These are phyloP conservation scores for Erythrolamprus reginae DNA, from an alignment of 2,113 vertebrate genomes.

Conservation along the genomic window DNA sequence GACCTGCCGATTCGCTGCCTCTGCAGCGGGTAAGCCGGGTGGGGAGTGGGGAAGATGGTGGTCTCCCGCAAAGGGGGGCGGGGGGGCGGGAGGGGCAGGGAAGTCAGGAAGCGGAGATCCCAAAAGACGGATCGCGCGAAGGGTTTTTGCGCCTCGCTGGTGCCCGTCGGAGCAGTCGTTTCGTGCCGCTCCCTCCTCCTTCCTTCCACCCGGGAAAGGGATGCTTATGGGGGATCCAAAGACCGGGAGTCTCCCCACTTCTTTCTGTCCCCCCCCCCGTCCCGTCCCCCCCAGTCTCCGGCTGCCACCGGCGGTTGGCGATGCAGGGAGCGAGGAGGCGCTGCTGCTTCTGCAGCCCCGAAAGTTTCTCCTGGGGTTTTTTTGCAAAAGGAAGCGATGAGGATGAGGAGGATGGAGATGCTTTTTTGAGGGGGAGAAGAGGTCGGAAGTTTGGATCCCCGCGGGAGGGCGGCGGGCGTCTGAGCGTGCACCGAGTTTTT, in stretches of 20 bases:
- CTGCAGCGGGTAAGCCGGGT: conserved; percentile 25
- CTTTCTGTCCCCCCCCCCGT: too few species aligned
- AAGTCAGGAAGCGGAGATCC: not conserved
- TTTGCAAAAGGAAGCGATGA: not conserved
- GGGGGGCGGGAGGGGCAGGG: not conserved
- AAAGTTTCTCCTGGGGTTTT: not conserved
- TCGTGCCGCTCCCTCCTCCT: not conserved
- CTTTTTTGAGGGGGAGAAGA: not conserved
- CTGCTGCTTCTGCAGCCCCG: not conserved
- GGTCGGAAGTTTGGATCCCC: not conserved
- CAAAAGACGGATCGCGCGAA: not conserved
- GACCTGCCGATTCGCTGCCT: not conserved
- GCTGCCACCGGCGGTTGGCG: not conserved
- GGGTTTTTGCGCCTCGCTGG: not conserved
- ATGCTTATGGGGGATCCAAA: not conserved
- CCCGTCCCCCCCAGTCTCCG: not conserved
- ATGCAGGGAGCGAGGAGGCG: not conserved
- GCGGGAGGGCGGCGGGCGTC: too few species aligned
- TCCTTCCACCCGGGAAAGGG: not conserved
- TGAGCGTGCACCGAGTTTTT: not conserved
- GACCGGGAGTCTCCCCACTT: not conserved
- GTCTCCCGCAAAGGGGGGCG: not conserved
- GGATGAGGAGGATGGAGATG: rapidly evolving
- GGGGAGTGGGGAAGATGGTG: too few species aligned
- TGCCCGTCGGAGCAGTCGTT: not conserved